Evolutionary conservation across 2,113 vertebrate genomes (phyloP), one percentile per base, ranked within the genome.

Genomic region (Psilopsiagon aymara): DNA sequence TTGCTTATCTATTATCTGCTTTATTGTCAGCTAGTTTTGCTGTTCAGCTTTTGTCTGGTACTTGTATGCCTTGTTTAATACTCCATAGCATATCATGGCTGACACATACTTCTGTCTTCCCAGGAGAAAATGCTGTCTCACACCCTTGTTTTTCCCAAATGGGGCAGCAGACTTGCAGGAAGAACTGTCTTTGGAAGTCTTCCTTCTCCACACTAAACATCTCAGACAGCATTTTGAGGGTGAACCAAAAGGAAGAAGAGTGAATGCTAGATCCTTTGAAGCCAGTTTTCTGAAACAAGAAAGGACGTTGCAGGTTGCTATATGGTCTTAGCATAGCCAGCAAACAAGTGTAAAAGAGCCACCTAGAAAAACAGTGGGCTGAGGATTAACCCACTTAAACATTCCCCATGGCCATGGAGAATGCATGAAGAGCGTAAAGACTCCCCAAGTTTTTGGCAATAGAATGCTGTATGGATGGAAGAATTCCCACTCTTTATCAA

Each of bases 331-430:
- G 9, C n/a, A 47, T 7, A 68, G 29, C 4, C 18, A 76, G 6
- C 10, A 39, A 76, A 49, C 3, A 46, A 64, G 10, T 7, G 18
- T 20, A 62, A 57, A 60, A 79, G 10, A 75, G 4, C 3, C 0
- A 1, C 8, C 57, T 28, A 35, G 51, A 59, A 39, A 63, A 7
- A 43, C 0, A 0, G 29, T 13, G 39, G 15, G 20, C 23, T 76
- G 57, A 66, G 33, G 17, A 15, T 29, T 79, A 92, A 12, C 3
- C 14, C 3, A 0, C 4, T 81, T 73, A 29, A n/a, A 16, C 53
- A 23, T 17, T 15, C 8, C 17, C 21, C 5, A 9, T 16, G 20
- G 66, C 3, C 2, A 1, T 0, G 3, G 39, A 68, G 43, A 73
- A 29, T 0, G 1, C 28, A 41, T 13, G 31, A 63, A 68, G 28